Evolutionary conservation across 2,888 invertebrate species (phyloP).

Genomic region (Lamellibrachia columna): DNA sequence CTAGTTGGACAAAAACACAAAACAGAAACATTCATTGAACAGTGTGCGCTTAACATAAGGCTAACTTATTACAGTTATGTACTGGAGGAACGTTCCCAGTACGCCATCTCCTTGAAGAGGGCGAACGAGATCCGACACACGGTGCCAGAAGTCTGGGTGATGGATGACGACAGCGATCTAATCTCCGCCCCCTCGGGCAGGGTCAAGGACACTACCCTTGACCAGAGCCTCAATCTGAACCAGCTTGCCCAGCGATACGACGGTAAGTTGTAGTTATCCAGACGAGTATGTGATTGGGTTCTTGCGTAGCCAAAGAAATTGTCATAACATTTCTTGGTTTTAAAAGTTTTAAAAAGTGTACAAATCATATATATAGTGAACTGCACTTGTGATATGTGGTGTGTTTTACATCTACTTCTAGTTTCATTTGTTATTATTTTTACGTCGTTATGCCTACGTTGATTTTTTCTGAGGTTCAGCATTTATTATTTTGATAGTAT

Average conservation of each 20-base stretch:
- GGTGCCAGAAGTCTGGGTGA: conserved; percentile 36
- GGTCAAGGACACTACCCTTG: conserved; percentile 51
- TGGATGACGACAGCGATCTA: conserved; percentile 40
- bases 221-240: conserved; percentile 55
- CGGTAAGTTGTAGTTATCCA: conserved; percentile 40
- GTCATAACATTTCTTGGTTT: no score
- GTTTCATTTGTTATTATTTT: no score
- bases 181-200: conserved; percentile 33
- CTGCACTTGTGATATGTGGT: no score
- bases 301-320: no score
- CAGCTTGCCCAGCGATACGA: conserved; percentile 53
- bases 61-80: conserved; percentile 44
- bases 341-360: no score
- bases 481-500: no score
- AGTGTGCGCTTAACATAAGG: not conserved
- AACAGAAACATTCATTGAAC: no score
- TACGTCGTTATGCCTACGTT: no score
- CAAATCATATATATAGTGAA: no score
- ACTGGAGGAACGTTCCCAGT: conserved; percentile 57
- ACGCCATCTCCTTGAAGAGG: conserved; percentile 51
- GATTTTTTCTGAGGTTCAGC: no score
- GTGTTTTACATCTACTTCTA: no score
- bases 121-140: conserved; percentile 45
- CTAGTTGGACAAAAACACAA: no score
- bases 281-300: not conserved